A percentile compares a stretch with the other conserved stretches of the same genome.
Conservation (phyloP, 2,888 invertebrate genomes). For the Limnephilus rhombicus region DNA sequence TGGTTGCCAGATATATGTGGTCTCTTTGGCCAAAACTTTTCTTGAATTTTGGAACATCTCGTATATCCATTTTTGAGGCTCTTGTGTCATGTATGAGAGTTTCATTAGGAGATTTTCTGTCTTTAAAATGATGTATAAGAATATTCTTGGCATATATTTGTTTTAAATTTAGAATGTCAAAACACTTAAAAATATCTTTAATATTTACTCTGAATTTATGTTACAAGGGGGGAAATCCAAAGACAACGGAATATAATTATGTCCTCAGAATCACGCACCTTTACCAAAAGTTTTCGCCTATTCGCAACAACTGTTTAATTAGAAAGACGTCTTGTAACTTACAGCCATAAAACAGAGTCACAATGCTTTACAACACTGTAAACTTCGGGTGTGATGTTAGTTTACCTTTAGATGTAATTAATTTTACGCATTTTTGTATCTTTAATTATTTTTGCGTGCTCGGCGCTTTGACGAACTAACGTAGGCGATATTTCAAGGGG, state of each 20-base stretch:
- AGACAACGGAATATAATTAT: neutral
- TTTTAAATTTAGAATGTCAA: too few relatives aligned
- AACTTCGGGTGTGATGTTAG: neutral
- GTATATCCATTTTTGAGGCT: too few relatives aligned
- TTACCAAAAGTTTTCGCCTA: neutral
- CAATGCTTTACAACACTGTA: neutral
- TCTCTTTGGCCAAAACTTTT: too few relatives aligned
- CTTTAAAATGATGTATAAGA: too few relatives aligned
- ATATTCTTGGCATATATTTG: too few relatives aligned
- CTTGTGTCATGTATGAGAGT: too few relatives aligned
- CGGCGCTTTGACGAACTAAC: neutral
- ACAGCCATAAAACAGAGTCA: neutral
- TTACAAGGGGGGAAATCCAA: neutral
- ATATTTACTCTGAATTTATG: neutral
- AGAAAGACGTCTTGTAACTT: neutral
- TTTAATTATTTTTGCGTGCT: constrained; percentile 30
- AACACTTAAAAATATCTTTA: too few relatives aligned
- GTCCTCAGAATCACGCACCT: neutral
- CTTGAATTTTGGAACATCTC: too few relatives aligned
- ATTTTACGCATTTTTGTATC: neutral
- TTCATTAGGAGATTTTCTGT: too few relatives aligned
- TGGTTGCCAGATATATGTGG: too few relatives aligned
- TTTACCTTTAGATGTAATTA: constrained; percentile 12
- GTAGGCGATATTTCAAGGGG: constrained; percentile 20
- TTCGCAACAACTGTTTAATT: neutral